These are phyloP conservation scores for Chymomyza fuscimana DNA, from an alignment of 2,888 invertebrate species.

Conservation along the genomic window DNA sequence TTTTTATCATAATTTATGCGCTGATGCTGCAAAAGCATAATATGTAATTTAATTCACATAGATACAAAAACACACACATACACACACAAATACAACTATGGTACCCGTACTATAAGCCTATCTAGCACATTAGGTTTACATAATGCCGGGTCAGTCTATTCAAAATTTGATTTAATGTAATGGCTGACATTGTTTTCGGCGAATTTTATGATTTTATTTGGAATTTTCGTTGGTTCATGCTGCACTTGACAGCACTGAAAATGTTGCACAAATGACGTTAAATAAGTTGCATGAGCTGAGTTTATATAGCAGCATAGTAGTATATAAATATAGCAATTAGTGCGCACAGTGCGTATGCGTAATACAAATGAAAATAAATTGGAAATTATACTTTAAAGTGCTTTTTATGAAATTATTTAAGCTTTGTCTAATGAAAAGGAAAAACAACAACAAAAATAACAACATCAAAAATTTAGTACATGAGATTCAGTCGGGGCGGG, in stretches of 20 bases:
- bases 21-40: constrained; percentile 62
- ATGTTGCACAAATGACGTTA: constrained; percentile 53
- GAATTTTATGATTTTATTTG: background rate
- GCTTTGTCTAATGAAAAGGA: background rate
- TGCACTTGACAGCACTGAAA: constrained; percentile 28
- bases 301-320: background rate
- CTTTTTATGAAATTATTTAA: background rate
- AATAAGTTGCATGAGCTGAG: constrained; percentile 21
- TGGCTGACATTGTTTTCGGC: background rate
- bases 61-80: background rate
- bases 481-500: too few species aligned
- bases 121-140: constrained; percentile 49
- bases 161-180: constrained; percentile 58
- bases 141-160: constrained; percentile 47
- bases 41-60: constrained; percentile 58
- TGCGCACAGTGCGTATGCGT: background rate
- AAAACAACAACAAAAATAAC: constrained; percentile 25
- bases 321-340: background rate
- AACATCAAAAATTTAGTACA: too few species aligned
- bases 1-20: constrained; percentile 66
- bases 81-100: background rate
- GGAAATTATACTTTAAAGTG: background rate
- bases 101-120: background rate
- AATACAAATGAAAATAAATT: background rate
- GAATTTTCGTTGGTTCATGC: constrained; percentile 10